Evolutionary conservation across 2,797 vertebrate species (phyloP), one percentile per base, ranked within the genome.

Genomic region (Cetoscarus ocellatus): DNA sequence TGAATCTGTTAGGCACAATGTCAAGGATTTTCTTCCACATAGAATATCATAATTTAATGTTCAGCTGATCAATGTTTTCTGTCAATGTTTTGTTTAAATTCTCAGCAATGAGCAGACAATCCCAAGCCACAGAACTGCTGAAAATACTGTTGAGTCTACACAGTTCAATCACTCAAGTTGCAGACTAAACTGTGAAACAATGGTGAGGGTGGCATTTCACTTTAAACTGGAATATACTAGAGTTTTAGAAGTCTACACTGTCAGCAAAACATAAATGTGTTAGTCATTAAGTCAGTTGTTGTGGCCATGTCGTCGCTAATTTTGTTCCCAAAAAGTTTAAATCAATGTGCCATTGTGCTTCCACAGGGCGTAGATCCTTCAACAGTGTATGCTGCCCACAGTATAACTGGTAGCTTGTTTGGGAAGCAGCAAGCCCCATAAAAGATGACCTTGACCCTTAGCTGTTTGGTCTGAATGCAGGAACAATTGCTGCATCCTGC

Each of bases 381-480:
- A 75, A 39, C 36, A 38, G 13, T 43, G 50, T 45, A 27, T 18
- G 55, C 7, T 17, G 10, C 45, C 36, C 7, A 11, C 66, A 78
- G 77, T 79, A 75, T 73, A 57, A 52, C 36, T 67, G 58, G 12
- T 47, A 42, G 77, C 67, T 55, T 34, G 60, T 54, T 71, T 1
- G n/a, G 42, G 64, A 67, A 52, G 58, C 66, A 61, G 70, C 61
- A 49, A 65, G 75, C 70, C 59, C 48, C 70, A 66, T 68, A 62
- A 73, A 80, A 39, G 68, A 70, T 73, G 69, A 82, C 79, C 76
- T 58, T 51, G 76, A 86, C 83, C 83, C 52, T 4, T 8, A 68
- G 60, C 69, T 72, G 64, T 81, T 75, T 54, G 54, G 36, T 53
- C 66, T 80, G 47, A 82, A 77, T 36, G 40, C 58, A 54, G 5